A percentile compares a stretch with the other conserved stretches of the same genome.
Evolutionary conservation across 2,113 vertebrate species (phyloP).

Genomic region (Lampris incognitus): DNA sequence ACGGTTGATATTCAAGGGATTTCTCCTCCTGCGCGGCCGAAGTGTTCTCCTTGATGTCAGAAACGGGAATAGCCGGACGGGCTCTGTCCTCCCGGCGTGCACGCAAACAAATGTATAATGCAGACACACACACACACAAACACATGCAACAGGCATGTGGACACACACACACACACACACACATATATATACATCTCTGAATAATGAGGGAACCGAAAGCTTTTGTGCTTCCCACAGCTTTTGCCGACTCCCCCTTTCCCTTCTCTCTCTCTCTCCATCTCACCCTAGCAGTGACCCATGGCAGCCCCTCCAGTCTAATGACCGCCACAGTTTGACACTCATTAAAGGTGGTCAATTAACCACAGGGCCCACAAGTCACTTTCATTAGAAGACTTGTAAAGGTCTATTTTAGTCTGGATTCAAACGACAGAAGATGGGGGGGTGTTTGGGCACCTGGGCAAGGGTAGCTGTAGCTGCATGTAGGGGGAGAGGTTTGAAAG

Average conservation of each 20-base stretch:
- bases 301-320: conserved; percentile 73
- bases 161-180: conserved; percentile 24
- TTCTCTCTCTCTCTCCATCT: conserved; percentile 27
- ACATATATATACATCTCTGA: not conserved
- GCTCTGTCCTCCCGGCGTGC: conserved; percentile 61
- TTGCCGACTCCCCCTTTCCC: conserved; percentile 14
- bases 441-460: conserved; percentile 28
- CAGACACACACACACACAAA: conserved; percentile 14
- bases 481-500: conserved; percentile 13
- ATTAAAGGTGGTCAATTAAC: conserved; percentile 81
- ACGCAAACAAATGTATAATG: conserved; percentile 51
- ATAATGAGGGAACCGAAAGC: conserved; percentile 16
- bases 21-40: conserved; percentile 59
- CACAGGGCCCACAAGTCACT: conserved; percentile 66
- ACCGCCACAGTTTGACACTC: conserved; percentile 75
- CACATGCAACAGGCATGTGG: not conserved
- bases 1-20: conserved; percentile 52
- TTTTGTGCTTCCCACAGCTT: conserved; percentile 40
- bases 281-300: conserved; percentile 69
- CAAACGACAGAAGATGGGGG: conserved; percentile 45
- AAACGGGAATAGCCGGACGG: conserved; percentile 67
- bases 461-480: conserved; percentile 12
- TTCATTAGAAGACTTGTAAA: conserved; percentile 74
- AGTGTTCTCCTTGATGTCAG: conserved; percentile 43
- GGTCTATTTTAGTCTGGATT: conserved; percentile 71